These are phyloP conservation scores for Serranochromis macrocephalus DNA, from an alignment of 2,113 vertebrate species.

Conservation along the genomic window DNA sequence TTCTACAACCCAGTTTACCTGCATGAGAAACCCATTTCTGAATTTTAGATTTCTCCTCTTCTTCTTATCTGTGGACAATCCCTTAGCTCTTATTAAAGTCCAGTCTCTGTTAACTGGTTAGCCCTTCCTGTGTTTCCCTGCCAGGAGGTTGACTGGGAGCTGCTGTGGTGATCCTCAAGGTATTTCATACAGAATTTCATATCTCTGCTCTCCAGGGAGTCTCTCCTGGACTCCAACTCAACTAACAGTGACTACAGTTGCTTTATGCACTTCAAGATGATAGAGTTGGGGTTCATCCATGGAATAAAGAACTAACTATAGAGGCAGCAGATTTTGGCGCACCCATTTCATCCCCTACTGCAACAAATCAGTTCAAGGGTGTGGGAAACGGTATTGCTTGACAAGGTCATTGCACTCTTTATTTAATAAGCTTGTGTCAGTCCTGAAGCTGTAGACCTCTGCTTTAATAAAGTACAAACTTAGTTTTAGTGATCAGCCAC, in stretches of 20 bases:
- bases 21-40: background rate
- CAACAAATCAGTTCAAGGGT: background rate
- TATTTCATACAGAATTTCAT: background rate
- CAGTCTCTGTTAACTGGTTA: background rate
- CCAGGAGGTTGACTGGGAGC: background rate
- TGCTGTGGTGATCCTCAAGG: background rate
- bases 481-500: background rate
- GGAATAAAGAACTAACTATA: background rate
- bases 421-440: background rate
- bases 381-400: background rate
- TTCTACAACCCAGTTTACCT: background rate
- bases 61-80: background rate
- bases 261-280: background rate
- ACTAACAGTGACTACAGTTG: background rate
- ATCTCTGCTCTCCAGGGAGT: background rate
- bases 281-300: background rate
- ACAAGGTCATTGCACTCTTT: background rate
- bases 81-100: background rate
- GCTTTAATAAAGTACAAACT: background rate
- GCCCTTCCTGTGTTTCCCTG: background rate
- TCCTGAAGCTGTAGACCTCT: background rate
- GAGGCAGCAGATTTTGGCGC: background rate
- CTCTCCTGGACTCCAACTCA: background rate
- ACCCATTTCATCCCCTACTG: background rate
- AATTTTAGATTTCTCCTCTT: background rate